A percentile compares a stretch with the other conserved stretches of the same genome.
Conservation (phyloP, 1,140 invertebrate genomes). For the Bombus breviceps region DNA sequence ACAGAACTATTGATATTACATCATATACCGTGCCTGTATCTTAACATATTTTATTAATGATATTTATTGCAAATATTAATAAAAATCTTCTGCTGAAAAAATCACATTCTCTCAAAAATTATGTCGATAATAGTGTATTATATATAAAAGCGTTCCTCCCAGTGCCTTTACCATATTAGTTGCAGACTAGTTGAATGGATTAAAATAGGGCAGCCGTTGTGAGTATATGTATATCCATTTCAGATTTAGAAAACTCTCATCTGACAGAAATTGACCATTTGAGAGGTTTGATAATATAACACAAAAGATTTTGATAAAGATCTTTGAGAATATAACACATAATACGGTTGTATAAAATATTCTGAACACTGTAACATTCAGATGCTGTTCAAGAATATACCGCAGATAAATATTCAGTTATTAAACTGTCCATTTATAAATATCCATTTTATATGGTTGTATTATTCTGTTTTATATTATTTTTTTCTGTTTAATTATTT, state of each 20-base stretch:
- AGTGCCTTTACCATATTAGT: slow-evolving; percentile 56
- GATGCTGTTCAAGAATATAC: slow-evolving; percentile 61
- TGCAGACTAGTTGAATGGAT: slow-evolving; percentile 63
- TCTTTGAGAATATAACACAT: slow-evolving; percentile 45
- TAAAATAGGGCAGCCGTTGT: slow-evolving; percentile 67
- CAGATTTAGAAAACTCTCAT: slow-evolving; percentile 58
- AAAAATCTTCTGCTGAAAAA: slow-evolving; percentile 23
- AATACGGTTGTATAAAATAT: slow-evolving; percentile 68
- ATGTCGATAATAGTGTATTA: slow-evolving; percentile 41
- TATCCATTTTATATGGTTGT: slow-evolving; percentile 39
- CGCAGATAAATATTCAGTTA: slow-evolving; percentile 64
- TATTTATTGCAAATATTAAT: slow-evolving; percentile 35
- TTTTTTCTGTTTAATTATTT: slow-evolving; percentile 39
- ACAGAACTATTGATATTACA: slow-evolving; percentile 27
- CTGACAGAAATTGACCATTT: slow-evolving; percentile 44
- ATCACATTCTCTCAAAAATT: slow-evolving; percentile 41
- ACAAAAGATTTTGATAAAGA: slow-evolving; percentile 19
- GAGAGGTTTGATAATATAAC: slow-evolving; percentile 23
- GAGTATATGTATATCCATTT: slow-evolving; percentile 67
- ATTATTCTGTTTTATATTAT: slow-evolving; percentile 46
- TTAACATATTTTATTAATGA: slow-evolving; percentile 17
- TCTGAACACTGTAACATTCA: slow-evolving; percentile 68
- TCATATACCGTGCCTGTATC: slow-evolving; percentile 1
- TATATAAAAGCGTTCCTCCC: slow-evolving; percentile 31
- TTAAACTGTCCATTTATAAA: slow-evolving; percentile 62